These are phyloP conservation scores for Oscheius myriophilus DNA, from an alignment of 2,888 invertebrate species.

Conservation along the genomic window DNA sequence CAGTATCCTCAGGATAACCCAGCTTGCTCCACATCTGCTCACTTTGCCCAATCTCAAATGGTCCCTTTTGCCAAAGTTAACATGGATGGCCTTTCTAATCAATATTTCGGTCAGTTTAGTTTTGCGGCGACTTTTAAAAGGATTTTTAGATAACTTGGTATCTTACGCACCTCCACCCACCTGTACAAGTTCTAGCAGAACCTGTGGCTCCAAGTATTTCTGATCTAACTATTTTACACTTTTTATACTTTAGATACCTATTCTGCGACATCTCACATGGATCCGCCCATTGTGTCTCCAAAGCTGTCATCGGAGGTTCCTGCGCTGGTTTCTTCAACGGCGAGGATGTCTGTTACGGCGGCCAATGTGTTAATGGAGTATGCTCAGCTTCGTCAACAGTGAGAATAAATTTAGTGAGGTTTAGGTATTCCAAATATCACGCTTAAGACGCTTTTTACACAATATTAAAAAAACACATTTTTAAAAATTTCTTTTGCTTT, in stretches of 20 bases:
- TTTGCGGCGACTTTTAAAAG: no score
- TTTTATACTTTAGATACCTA: conserved; percentile 37
- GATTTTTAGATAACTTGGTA: conserved; percentile 40
- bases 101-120: conserved; percentile 59
- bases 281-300: conserved; percentile 52
- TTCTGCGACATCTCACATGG: conserved; percentile 58
- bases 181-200: conserved; percentile 32
- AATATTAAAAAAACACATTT: no score
- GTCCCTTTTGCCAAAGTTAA: conserved; percentile 53
- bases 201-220: conserved; percentile 35
- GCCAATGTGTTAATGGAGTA: conserved; percentile 43
- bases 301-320: conserved; percentile 46
- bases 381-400: conserved; percentile 25
- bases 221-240: no score
- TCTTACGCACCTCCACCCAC: conserved; percentile 2
- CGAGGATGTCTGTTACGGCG: conserved; percentile 52
- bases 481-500: no score
- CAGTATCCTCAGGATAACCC: conserved; percentile 56
- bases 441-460: no score
- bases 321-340: conserved; percentile 28
- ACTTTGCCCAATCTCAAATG: conserved; percentile 51
- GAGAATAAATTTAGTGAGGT: no score
- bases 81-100: conserved; percentile 63
- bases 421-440: no score
- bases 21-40: conserved; percentile 52